Evolutionary conservation across 2,113 vertebrate genomes (phyloP), one percentile per base, ranked within the genome.

Genomic region (Rhagologus leucostigma): DNA sequence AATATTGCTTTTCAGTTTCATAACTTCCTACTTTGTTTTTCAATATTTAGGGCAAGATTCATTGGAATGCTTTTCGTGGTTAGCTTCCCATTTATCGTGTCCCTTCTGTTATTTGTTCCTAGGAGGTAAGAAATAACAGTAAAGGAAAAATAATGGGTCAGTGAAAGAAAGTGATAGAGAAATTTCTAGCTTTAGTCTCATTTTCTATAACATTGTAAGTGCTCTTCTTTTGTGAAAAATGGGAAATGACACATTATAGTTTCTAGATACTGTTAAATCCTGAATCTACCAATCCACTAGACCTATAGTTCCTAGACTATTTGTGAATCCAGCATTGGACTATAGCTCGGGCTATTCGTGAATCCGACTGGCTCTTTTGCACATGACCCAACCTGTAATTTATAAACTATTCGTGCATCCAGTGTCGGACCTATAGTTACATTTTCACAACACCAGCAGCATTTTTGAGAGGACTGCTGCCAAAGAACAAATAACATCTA

Each of bases 211-310:
- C 42, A 82, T 53, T 62, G 11, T 11, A 44, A 29, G 42, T 55
- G 24, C 4, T 6, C 29, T 52, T 71, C n/a, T 62, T 71, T 77
- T 55, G 20, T 69, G 69, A 86, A 95, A 93, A 89, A 70, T 52
- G 37, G 39, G 74, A 95, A 95, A 93, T 62, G 42, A 21, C 16
- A 62, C 2, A 9, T 65, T 80, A 32, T 32, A 20, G 10, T 90
- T 93, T 74, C 67, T 89, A 78, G 41, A 50, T 33, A 19, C 35
- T 80, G 21, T 83, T 93, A 94, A 84, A 89, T 39, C 17, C 46
- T 80, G 30, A 76, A 41, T 68, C 49, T 88, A 56, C 42, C 37
- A 52, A 10, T 29, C 9, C n/a, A 27, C 18, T 15, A 44, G 32
- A 53, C 8, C 29, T 46, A 9, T 9, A 18, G 12, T 8, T 52